Evolutionary conservation across 2,113 vertebrate genomes (phyloP), one percentile per base, ranked within the genome.

Genomic region (Podarcis cretensis): DNA sequence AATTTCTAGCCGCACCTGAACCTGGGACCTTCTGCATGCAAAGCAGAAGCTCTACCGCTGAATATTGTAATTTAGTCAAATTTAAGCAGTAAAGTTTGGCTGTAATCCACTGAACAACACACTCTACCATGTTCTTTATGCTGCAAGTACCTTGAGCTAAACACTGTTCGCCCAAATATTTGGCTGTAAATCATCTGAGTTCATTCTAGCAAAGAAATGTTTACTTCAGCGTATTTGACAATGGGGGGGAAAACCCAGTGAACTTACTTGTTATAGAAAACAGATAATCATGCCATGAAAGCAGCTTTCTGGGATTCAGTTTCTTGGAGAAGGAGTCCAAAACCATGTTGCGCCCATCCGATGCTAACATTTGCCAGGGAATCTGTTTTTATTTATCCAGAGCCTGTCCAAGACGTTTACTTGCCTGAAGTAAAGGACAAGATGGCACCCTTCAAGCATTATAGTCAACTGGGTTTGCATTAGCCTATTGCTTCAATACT

Each of bases 201-300:
- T 92, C 78, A 84, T 9, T 89, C 2, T 35, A 74, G 73, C 87
- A 54, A 63, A 77, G 54, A 63, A 81, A 63, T 35, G 9, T 32
- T 21, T 7, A 89, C 75, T 77, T 95, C 86, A 85, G 78, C 71
- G 76, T 20, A 79, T n/a, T 88, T 43, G 43, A 73, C 71, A 80
- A 23, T 66, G 37, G 7, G 77, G 90, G 89, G 21, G 21, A 80
- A 82, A 2, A 4, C 18, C 48, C 48, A 76, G 89, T 89, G 87
- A 82, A 89, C 92, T 88, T 90, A 71, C 83, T 0, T 86, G 75
- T 86, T 65, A 86, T 73, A 89, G 43, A n/a, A 90, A 92, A 92
- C 78, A 87, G 2, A 86, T 71, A 27, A 92, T 91, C 92, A 92
- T 86, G 74, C 75, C 82, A 92, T 85, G 89, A 66, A 23, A 43